Evolutionary conservation across 2,113 vertebrate species (phyloP), one percentile per base, ranked within the genome.

Genomic region (Carlito syrichta): DNA sequence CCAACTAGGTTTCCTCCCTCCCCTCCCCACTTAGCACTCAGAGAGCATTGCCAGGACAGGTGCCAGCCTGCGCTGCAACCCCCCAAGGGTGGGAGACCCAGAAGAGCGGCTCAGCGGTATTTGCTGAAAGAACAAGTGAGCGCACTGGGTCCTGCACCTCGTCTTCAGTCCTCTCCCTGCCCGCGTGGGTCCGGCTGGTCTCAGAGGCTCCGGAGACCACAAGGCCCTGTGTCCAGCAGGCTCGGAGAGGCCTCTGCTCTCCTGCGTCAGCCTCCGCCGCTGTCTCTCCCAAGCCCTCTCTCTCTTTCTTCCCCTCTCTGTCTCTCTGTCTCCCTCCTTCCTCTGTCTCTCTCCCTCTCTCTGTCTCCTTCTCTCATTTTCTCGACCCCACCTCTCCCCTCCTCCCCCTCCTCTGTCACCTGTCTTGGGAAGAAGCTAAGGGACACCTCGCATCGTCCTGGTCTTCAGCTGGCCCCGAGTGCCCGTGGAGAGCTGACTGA

Each of bases 171-270:
- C 3, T 1, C 35, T 58, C 56, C 9, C 78, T 19, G 38, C 48
- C 76, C 0, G 25, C 1, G 0, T 17, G 20, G 45, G 30, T 23
- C 20, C 23, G 27, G 71, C 19, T 8, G 19, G 22, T 9, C 30
- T 11, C 73, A 19, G 40, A n/a, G 32, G 14, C 58, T 13, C 30
- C 56, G 16, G n/a, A 23, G 8, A 17, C 52, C 93, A 19, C 8
- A 14, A 27, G 52, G 8, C 62, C 68, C 40, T 40, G 5, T 58
- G 25, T 81, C n/a, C 25, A 17, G 62, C 38, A 25, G 9, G 32
- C 48, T 77, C 45, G 4, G 32, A 17, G n/a, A 48, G 73, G n/a
- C 23, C n/a, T 30, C 45, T 35, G 35, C 62, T 43, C 27, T 45
- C 27, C 8, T 7, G 45, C 62, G 3, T 35, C 16, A 27, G 27